Percentiles rank a stretch among this genome's conserved stretches.
These are phyloP conservation scores for Clarias pachynema DNA, from an alignment of 2,797 vertebrate species.

Conservation along the genomic window DNA sequence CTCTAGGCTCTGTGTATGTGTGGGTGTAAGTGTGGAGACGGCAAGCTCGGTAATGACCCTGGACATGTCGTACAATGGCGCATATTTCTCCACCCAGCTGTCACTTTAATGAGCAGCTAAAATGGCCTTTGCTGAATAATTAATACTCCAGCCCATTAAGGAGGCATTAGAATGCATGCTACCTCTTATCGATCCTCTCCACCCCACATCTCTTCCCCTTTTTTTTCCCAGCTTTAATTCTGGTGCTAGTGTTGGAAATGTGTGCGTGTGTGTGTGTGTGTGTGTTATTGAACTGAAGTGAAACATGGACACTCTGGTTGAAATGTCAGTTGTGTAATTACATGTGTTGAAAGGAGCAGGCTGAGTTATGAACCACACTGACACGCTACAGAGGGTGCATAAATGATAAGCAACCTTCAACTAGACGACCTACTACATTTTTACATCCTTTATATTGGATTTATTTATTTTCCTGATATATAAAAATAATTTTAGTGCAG, in stretches of 20 bases:
- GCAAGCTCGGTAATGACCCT: slow-evolving; percentile 65
- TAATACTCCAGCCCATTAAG: slow-evolving; percentile 84
- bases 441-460: background rate
- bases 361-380: slow-evolving; percentile 10
- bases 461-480: background rate
- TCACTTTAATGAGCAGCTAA: slow-evolving; percentile 82
- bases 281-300: slow-evolving; percentile 50
- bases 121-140: slow-evolving; percentile 82
- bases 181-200: slow-evolving; percentile 75
- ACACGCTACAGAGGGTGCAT: background rate
- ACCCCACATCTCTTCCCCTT: slow-evolving; percentile 46
- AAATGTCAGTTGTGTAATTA: slow-evolving; percentile 82
- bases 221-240: slow-evolving; percentile 70
- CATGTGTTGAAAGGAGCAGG: slow-evolving; percentile 63
- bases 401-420: background rate
- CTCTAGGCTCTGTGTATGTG: slow-evolving; percentile 4
- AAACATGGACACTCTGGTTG: slow-evolving; percentile 72
- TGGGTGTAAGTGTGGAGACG: slow-evolving; percentile 41
- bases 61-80: slow-evolving; percentile 70
- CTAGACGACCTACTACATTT: background rate
- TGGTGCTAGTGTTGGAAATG: slow-evolving; percentile 29
- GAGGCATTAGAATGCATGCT: slow-evolving; percentile 82
- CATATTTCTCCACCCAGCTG: slow-evolving; percentile 76
- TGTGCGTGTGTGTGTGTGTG: slow-evolving; percentile 48
- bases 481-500: background rate